Evolutionary conservation across 2,113 vertebrate species (phyloP).

Genomic region (Engraulis encrasicolus): DNA sequence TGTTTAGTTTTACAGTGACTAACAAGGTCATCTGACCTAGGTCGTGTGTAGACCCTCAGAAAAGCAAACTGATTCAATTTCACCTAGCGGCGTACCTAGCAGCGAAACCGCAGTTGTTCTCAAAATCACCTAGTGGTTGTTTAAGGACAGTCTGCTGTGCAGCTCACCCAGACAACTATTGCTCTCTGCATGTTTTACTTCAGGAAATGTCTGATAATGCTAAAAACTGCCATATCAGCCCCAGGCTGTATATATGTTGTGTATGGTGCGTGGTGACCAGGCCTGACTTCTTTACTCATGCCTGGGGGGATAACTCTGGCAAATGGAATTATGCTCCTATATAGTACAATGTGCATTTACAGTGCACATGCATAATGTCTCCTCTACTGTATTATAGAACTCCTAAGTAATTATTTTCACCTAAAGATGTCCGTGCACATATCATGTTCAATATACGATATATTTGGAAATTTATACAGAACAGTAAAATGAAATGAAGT

Average conservation of each 20-base stretch:
- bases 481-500: not conserved
- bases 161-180: not conserved
- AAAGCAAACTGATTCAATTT: not conserved
- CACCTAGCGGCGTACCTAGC: too few species aligned
- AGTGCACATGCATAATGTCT: too few species aligned
- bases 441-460: not conserved
- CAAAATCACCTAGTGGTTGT: not conserved
- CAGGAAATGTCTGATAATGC: not conserved
- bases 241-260: not conserved
- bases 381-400: too few species aligned
- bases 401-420: not conserved
- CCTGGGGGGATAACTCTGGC: not conserved
- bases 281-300: not conserved
- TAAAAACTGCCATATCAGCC: slow-evolving; percentile 1
- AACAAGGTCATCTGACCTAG: too few species aligned
- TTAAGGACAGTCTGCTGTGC: not conserved
- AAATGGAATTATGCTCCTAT: not conserved
- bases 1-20: not conserved
- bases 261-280: not conserved
- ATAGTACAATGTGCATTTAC: not conserved
- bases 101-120: not conserved
- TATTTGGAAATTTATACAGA: not conserved
- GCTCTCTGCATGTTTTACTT: not conserved
- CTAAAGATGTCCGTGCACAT: not conserved
- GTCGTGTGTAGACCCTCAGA: not conserved